Evolutionary conservation across 2,888 invertebrate genomes (phyloP).

Genomic region (Eremobia ochroleuca): DNA sequence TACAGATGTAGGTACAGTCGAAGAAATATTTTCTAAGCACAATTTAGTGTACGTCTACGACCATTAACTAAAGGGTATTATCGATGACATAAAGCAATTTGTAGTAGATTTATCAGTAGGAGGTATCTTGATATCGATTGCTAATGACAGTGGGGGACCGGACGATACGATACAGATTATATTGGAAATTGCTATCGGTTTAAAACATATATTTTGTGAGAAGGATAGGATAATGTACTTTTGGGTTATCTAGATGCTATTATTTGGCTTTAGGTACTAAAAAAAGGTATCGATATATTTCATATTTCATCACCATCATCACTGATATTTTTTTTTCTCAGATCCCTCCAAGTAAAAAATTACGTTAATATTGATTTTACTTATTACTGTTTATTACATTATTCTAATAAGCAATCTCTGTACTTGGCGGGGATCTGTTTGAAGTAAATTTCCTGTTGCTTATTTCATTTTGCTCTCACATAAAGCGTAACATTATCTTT

Average conservation of each 20-base stretch:
- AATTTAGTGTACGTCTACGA: constrained; percentile 53
- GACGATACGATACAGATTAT: constrained; percentile 69
- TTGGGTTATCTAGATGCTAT: background rate
- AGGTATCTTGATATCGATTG: constrained; percentile 70
- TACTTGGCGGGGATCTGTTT: background rate
- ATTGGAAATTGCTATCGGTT: constrained; percentile 66
- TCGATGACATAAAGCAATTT: constrained; percentile 76
- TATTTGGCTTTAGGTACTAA: background rate
- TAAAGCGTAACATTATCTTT: constrained; percentile 10
- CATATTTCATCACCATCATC: background rate
- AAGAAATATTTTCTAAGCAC: constrained; percentile 53
- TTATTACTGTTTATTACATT: background rate
- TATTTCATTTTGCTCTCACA: constrained; percentile 7
- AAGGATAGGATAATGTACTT: constrained; percentile 26
- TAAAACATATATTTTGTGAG: constrained; percentile 60
- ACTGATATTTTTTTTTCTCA: background rate
- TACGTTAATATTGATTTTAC: background rate
- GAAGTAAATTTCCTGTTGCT: background rate
- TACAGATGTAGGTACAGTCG: constrained; percentile 7
- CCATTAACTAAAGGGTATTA: constrained; percentile 71
- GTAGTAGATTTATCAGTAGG: constrained; percentile 71
- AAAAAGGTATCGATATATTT: no score
- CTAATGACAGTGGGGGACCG: constrained; percentile 71
- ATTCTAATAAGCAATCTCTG: background rate
- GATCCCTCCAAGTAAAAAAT: background rate